Conservation (phyloP, 1,140 invertebrate species). For the Aradophagus sp. region DNA sequence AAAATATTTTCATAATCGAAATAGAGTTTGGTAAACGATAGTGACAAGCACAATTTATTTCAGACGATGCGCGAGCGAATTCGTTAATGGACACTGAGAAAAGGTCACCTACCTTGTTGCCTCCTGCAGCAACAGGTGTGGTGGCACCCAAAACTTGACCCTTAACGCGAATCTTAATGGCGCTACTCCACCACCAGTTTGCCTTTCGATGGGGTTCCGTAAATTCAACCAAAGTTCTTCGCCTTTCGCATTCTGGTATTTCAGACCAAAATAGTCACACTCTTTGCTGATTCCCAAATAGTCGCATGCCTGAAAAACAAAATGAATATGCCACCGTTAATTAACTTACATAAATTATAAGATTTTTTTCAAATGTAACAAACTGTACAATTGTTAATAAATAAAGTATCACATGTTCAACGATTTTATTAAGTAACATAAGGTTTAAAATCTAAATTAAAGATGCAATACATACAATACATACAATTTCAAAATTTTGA, state of each 20-base stretch:
- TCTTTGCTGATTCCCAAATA: conserved; percentile 87
- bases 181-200: conserved; percentile 78
- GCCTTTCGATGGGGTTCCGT: conserved; percentile 85
- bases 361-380: background rate
- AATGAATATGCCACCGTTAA: background rate
- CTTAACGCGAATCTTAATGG: conserved; percentile 79
- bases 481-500: too few species aligned
- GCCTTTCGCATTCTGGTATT: conserved; percentile 81
- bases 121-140: conserved; percentile 88
- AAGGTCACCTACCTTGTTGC: conserved; percentile 79
- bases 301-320: conserved; percentile 83
- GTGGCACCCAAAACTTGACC: conserved; percentile 93
- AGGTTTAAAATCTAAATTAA: too few species aligned
- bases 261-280: conserved; percentile 90
- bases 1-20: too few species aligned
- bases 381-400: background rate
- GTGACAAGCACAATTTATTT: conserved; percentile 4
- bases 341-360: background rate
- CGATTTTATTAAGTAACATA: too few species aligned
- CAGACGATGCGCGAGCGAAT: background rate
- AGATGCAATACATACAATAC: too few species aligned
- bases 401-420: background rate
- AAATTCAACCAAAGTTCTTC: conserved; percentile 89
- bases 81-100: conserved; percentile 3
- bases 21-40: background rate